Base-by-base conservation (phyloP, 2,797 vertebrate genomes). In the Catostomus latipinnis region DNA sequence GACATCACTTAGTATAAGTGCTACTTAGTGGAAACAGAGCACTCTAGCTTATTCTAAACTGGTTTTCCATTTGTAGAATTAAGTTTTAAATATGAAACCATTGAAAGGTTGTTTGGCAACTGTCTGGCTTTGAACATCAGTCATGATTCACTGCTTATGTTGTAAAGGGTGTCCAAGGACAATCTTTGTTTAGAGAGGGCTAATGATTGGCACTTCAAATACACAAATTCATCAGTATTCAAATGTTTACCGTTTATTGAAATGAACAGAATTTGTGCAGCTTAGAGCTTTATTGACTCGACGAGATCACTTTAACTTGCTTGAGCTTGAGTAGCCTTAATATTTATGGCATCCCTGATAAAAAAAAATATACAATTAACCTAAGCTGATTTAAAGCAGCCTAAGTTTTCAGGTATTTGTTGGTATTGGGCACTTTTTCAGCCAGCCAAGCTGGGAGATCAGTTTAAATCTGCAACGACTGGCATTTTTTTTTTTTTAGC, bases 11-110 rank as follows among this genome's bases (percentile, higher is more conserved):
- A 74, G 12, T 52, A 13, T 74, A 74, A 71, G 48, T 61, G 48
- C 56, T 50, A 70, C 75, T 75, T 34, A 46, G 61, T 66, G 22
- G 34, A 6, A 56, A 61, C 10, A 1, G n/a, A 75, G 62, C 71
- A 62, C 71, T 66, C 34, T 22, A 13, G 54, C 22, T 52, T 69
- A 69, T 45, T 61, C 46, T 69, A 58, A 60, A 60, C 54, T 43
- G 34, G n/a, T 57, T 76, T 56, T 67, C 43, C 43, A 67, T 76
- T 76, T 75, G 50, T 65, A 74, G 57, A 62, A 74, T 52, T 62
- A 74, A 3, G 22, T 75, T 75, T 65, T 66, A 75, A 75, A 56
- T 66, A 58, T 6, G 34, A 58, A 68, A 67, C 65, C 8, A 58
- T 52, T 58, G 11, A 58, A 68, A 11, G 63, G 14, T 68, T 76